phyloP scores from a whole-genome alignment of 1,140 invertebrate genomes.

The Mercenaria mercenaria region DNA sequence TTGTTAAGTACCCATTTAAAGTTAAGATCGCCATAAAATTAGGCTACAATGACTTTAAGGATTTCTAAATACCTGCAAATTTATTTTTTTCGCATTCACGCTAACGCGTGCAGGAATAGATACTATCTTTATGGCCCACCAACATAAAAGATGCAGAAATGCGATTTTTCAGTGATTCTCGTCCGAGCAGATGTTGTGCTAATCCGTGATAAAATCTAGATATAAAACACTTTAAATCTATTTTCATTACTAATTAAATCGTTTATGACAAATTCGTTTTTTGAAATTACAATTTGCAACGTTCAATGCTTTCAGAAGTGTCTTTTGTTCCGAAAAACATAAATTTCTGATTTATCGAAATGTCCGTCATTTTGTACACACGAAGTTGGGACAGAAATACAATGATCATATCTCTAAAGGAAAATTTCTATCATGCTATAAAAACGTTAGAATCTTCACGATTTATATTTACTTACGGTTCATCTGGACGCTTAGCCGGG shows the following conservation, averaged over 20 bases:
- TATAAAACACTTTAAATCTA: conserved; percentile 4
- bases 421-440: too few relatives aligned
- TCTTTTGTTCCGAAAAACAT: not conserved
- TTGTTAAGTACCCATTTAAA: conserved; percentile 47
- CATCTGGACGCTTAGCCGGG: too few relatives aligned
- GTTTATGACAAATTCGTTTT: conserved; percentile 44
- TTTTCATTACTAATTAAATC: conserved; percentile 48
- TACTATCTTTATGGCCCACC: conserved; percentile 57
- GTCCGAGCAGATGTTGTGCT: conserved; percentile 53
- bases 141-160: conserved; percentile 15
- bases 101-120: conserved; percentile 44
- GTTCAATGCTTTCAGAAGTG: not conserved
- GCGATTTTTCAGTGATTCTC: conserved; percentile 45
- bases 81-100: conserved; percentile 30
- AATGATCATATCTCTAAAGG: not conserved
- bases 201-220: conserved; percentile 61
- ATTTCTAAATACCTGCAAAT: conserved; percentile 36
- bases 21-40: conserved; percentile 47
- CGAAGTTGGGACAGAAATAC: not conserved
- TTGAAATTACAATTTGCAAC: conserved; percentile 34
- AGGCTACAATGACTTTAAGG: conserved; percentile 41
- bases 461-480: too few relatives aligned
- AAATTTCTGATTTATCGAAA: conserved; percentile 4
- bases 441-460: too few relatives aligned
- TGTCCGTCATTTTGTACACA: not conserved